Evolutionary conservation across 2,797 vertebrate genomes (phyloP).

Genomic region (Cyclura pinguis): DNA sequence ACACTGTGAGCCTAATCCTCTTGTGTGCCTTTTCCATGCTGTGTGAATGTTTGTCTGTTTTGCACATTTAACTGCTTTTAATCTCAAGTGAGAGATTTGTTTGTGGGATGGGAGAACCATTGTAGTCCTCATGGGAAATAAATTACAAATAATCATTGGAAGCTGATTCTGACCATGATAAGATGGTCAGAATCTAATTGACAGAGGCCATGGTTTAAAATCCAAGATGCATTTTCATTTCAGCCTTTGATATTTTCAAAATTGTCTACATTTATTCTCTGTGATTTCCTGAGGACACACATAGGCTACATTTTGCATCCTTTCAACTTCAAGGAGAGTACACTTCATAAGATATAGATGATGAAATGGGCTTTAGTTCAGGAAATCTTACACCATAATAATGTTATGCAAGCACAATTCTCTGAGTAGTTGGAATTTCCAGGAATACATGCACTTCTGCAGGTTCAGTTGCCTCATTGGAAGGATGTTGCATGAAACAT

Average conservation of each 20-base stretch:
- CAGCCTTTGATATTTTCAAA: slow-evolving; percentile 33
- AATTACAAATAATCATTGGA: slow-evolving; percentile 18
- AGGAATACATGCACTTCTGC: not conserved
- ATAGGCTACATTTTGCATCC: not conserved
- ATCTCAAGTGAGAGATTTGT: slow-evolving; percentile 10
- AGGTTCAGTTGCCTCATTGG: not conserved
- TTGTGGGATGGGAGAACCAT: not conserved
- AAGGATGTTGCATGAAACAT: not conserved
- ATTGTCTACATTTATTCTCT: not conserved
- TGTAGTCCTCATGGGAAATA: slow-evolving; percentile 25
- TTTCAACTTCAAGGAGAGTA: not conserved
- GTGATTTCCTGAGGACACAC: not conserved
- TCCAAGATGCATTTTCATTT: not conserved
- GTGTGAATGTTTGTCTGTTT: slow-evolving; percentile 12
- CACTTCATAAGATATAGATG: not conserved
- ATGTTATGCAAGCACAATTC: not conserved
- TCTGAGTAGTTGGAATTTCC: not conserved
- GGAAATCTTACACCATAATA: not conserved
- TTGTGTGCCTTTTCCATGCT: not conserved
- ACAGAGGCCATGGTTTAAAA: not conserved
- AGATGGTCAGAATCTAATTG: slow-evolving; percentile 40
- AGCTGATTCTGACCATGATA: slow-evolving; percentile 32
- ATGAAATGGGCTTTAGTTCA: not conserved
- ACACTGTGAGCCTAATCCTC: slow-evolving; percentile 1
- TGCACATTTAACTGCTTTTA: slow-evolving; percentile 25